These are phyloP conservation scores for Smittia aterrima DNA, from an alignment of 2,888 invertebrate species.

Conservation along the genomic window DNA sequence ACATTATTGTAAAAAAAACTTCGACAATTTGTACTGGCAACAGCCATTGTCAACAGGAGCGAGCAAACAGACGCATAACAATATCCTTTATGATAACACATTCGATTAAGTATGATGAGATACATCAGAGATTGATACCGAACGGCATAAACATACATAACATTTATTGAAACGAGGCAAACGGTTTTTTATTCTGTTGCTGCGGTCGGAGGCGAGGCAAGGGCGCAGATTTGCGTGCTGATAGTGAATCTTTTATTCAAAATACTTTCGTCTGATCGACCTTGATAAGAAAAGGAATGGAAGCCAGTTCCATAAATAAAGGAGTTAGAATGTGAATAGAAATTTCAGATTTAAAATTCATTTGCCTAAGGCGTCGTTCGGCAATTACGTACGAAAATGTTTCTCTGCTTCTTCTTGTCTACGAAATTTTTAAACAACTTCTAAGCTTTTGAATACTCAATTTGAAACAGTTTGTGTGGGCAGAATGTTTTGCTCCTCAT, in stretches of 20 bases:
- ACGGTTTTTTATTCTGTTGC: slow-evolving; percentile 7
- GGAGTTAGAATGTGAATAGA: too few relatives aligned
- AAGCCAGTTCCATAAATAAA: slow-evolving; percentile 14
- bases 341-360: not conserved
- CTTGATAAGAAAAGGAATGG: slow-evolving; percentile 39
- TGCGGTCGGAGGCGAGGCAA: not conserved
- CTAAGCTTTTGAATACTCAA: too few relatives aligned
- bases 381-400: too few relatives aligned
- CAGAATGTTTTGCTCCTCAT: too few relatives aligned
- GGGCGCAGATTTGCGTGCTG: too few relatives aligned
- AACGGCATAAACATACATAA: slow-evolving; percentile 6
- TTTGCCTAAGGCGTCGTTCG: too few relatives aligned
- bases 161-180: slow-evolving; percentile 7
- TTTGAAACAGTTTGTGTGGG: too few relatives aligned
- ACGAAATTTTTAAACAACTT: too few relatives aligned
- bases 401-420: not conserved
- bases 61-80: slow-evolving; percentile 24
- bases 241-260: slow-evolving; percentile 10
- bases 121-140: slow-evolving; percentile 40
- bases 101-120: slow-evolving; percentile 42
- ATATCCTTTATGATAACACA: slow-evolving; percentile 39
- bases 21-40: not conserved
- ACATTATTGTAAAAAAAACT: not conserved
- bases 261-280: not conserved
- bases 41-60: not conserved